A percentile compares a stretch with the other conserved stretches of the same genome.
Evolutionary conservation across 2,888 invertebrate genomes (phyloP).

Genomic region (Nysson spinosus): DNA sequence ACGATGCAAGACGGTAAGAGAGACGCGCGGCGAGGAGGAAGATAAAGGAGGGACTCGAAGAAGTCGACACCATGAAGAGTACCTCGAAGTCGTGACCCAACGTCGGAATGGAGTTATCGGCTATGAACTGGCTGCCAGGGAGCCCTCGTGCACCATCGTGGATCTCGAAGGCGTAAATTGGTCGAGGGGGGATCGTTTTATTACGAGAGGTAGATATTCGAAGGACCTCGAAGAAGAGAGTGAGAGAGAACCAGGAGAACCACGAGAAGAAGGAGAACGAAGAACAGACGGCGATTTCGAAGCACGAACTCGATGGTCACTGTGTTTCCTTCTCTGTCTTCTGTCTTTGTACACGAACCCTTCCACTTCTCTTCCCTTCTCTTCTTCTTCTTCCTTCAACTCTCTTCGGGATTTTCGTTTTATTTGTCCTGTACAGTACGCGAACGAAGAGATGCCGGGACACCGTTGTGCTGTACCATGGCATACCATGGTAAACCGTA

Average conservation of each 20-base stretch:
- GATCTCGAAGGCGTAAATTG: slow-evolving; percentile 66
- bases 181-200: slow-evolving; percentile 60
- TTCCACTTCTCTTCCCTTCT: slow-evolving; percentile 1
- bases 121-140: slow-evolving; percentile 60
- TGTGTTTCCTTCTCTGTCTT: slow-evolving; percentile 30
- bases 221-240: neutral
- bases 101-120: slow-evolving; percentile 69
- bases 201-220: slow-evolving; percentile 43
- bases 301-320: slow-evolving; percentile 39
- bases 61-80: slow-evolving; percentile 38
- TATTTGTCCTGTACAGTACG: slow-evolving; percentile 39
- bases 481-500: slow-evolving; percentile 45
- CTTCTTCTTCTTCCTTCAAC: neutral
- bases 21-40: neutral
- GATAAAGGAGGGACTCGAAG: slow-evolving; percentile 13
- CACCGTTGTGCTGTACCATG: slow-evolving; percentile 42
- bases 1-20: slow-evolving; percentile 16
- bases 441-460: slow-evolving; percentile 40
- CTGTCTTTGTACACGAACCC: slow-evolving; percentile 28
- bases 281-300: slow-evolving; percentile 25
- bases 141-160: slow-evolving; percentile 47
- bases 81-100: slow-evolving; percentile 57
- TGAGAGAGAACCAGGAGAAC: too few species aligned
- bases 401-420: slow-evolving; percentile 30
- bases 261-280: too few species aligned